phyloP scores from a whole-genome alignment of 2,113 vertebrate genomes.

The Podarcis raffonei region DNA sequence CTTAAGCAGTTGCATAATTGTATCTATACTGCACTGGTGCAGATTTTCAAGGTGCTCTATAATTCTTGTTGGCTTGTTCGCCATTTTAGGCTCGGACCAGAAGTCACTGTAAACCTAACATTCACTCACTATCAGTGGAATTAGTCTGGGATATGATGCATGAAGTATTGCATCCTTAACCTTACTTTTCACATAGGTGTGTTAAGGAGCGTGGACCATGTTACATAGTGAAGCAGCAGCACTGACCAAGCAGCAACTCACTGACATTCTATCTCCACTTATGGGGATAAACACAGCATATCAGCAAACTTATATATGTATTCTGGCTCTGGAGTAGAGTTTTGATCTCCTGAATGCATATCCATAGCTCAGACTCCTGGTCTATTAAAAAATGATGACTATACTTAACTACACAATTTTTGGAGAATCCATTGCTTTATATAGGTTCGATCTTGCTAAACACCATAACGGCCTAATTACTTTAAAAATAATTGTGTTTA shows the following conservation, averaged over 20 bases:
- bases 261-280: not conserved
- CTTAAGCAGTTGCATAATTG: not conserved
- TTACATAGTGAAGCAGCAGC: not conserved
- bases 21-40: no score
- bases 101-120: not conserved
- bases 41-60: not conserved
- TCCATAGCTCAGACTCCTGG: not conserved
- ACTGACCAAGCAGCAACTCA: not conserved
- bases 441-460: not conserved
- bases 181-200: not conserved
- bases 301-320: not conserved
- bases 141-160: constrained; percentile 3
- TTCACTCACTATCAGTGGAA: not conserved
- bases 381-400: not conserved
- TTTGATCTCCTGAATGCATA: not conserved
- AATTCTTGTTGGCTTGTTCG: not conserved
- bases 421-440: not conserved
- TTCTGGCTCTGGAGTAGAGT: not conserved
- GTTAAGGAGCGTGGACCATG: not conserved
- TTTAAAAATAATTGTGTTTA: constrained; percentile 17
- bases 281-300: not conserved
- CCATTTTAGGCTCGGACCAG: not conserved
- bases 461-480: constrained; percentile 23
- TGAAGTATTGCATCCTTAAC: not conserved
- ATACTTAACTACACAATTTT: not conserved